Evolutionary conservation across 2,797 vertebrate species (phyloP), one percentile per base, ranked within the genome.

Genomic region (Morus bassanus): DNA sequence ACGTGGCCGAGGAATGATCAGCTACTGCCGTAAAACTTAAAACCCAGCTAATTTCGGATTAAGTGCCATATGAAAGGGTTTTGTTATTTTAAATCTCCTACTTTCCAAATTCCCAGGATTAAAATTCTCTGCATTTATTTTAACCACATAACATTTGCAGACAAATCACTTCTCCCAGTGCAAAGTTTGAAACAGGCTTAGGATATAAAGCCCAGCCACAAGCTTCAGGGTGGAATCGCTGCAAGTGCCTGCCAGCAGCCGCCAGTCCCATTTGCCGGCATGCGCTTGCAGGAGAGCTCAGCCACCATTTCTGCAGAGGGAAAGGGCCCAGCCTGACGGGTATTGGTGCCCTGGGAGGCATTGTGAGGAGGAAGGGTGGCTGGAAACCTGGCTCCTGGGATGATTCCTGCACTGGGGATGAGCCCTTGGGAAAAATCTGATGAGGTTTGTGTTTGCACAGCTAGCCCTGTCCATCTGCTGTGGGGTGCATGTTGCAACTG

Each of bases 81-180:
- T 97, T 96, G 96, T 96, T 96, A 96, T 96, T 97, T 96, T 93
- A 96, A 97, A 97, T 97, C 96, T 96, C 88, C 95, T 97, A 24
- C 95, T 95, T 95, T 97, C 96, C 96, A 95, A 94, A 96, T 95
- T 96, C 96, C 93, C 95, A 94, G 94, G 96, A 96, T 96, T 96
- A 96, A 97, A 96, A 97, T 96, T 96, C 96, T 93, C 96, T 77
- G 94, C 95, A 92, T 95, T 97, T 96, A 96, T 96, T 96, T 96
- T 96, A 97, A 96, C 96, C 96, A 78, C 96, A 96, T 94, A 94
- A 93, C 93, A 95, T 97, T 95, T 95, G 95, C 95, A 94, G 96
- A 96, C 96, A 97, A 97, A 97, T 96, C 93, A 80, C 94, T 97
- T 93, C 86, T 95, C 96, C 94, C 94, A 90, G 92, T 85, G 84